Conservation (phyloP, 2,113 vertebrate genomes). For the Leuciscus idus region DNA sequence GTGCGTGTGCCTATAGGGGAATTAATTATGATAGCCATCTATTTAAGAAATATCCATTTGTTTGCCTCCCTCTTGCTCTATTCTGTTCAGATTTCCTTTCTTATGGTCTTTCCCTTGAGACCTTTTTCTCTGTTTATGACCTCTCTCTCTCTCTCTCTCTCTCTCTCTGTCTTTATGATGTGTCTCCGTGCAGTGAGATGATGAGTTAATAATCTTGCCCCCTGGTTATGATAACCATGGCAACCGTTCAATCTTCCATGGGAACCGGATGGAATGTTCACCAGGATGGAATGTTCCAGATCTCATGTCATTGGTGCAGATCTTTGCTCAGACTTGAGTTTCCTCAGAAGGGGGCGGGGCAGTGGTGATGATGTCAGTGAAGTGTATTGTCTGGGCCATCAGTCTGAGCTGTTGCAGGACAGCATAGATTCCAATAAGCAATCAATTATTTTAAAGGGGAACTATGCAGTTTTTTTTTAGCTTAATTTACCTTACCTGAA, state of each 20-base stretch:
- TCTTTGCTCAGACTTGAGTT: background rate
- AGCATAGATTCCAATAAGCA: background rate
- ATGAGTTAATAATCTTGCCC: slow-evolving; percentile 3
- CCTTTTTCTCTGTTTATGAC: background rate
- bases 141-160: background rate
- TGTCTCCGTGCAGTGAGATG: background rate
- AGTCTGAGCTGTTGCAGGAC: background rate
- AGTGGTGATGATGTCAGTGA: background rate
- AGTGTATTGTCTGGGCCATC: background rate
- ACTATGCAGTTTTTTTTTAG: background rate
- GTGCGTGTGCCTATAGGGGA: background rate
- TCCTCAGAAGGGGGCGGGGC: background rate
- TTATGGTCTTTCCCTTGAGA: background rate
- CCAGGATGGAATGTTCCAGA: slow-evolving; percentile 24
- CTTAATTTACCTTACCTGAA: too few species aligned
- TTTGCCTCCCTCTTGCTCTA: background rate
- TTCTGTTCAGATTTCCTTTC: slow-evolving; percentile 38
- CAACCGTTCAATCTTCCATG: slow-evolving; percentile 36
- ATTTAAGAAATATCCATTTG: background rate
- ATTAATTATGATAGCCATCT: background rate
- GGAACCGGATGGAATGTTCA: slow-evolving; percentile 43
- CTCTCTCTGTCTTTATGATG: slow-evolving; percentile 23
- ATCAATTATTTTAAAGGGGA: background rate
- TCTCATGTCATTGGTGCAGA: background rate
- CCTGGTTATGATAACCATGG: slow-evolving; percentile 20